Percentiles rank a stretch among this genome's conserved stretches.
Evolutionary conservation across 2,113 vertebrate genomes (phyloP).

Genomic region (Podarcis muralis): DNA sequence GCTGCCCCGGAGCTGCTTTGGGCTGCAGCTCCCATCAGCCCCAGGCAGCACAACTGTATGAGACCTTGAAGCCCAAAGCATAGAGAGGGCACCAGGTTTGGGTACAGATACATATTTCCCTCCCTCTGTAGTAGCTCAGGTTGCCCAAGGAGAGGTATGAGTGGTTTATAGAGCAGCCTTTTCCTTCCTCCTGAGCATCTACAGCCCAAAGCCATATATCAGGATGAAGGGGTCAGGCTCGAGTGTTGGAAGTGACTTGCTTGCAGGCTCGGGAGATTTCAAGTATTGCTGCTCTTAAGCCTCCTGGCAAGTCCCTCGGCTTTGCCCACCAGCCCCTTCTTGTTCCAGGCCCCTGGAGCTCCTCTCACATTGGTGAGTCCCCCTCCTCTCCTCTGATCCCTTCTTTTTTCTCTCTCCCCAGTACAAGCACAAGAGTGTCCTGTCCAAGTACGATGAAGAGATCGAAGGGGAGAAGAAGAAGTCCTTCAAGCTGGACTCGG

Average conservation of each 20-base stretch:
- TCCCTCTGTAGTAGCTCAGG: not conserved
- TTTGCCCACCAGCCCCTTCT: not conserved
- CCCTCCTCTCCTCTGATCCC: rapidly evolving
- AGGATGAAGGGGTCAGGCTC: too few relatives aligned
- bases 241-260: not conserved
- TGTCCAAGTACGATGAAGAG: slow-evolving; percentile 91
- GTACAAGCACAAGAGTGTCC: slow-evolving; percentile 79
- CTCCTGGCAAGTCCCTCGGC: not conserved
- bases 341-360: not conserved
- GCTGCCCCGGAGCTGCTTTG: not conserved
- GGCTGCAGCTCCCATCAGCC: too few relatives aligned
- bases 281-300: not conserved
- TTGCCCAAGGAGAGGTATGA: not conserved
- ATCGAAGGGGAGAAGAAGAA: slow-evolving; percentile 89
- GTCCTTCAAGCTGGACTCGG: slow-evolving; percentile 81
- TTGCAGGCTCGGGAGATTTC: too few relatives aligned
- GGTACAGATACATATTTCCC: not conserved
- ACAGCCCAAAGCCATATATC: not conserved
- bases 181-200: not conserved
- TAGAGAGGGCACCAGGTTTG: not conserved
- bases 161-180: too few relatives aligned
- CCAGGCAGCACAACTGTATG: too few relatives aligned
- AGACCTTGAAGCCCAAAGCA: not conserved
- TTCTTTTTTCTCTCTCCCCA: slow-evolving; percentile 1
- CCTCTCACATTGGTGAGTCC: not conserved